A percentile compares a stretch with the other conserved stretches of the same genome.
Evolutionary conservation across 2,797 vertebrate species (phyloP).

Genomic region (Myotis planiceps): DNA sequence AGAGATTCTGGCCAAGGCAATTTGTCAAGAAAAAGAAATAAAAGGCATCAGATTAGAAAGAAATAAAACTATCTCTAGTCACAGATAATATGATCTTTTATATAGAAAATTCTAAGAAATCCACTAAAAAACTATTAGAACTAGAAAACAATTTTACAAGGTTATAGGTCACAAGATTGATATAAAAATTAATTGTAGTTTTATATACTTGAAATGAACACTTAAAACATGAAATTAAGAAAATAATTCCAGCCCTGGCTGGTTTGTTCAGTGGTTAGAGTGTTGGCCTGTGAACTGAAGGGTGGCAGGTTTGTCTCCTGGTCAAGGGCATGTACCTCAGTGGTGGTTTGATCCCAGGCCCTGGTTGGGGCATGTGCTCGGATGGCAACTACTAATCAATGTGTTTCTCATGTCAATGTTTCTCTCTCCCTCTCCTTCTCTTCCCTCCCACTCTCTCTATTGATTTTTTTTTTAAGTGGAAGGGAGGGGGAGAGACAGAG

Average conservation of each 20-base stretch:
- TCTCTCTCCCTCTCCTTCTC: too few relatives aligned
- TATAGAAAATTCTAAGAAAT: background rate
- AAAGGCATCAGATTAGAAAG: background rate
- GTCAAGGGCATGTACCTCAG: too few relatives aligned
- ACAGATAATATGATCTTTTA: background rate
- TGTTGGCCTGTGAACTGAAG: too few relatives aligned
- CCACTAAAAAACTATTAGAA: conserved; percentile 12
- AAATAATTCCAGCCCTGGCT: background rate
- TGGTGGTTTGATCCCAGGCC: too few relatives aligned
- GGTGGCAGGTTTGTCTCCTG: too few relatives aligned
- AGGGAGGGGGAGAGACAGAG: too few relatives aligned
- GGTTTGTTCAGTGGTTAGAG: too few relatives aligned
- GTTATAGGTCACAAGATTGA: background rate
- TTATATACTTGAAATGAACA: background rate
- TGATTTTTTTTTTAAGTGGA: too few relatives aligned
- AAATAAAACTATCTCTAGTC: background rate
- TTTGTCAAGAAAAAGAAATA: background rate
- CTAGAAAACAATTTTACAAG: background rate
- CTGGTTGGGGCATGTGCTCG: too few relatives aligned
- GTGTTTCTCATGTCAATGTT: too few relatives aligned
- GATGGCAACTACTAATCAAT: too few relatives aligned
- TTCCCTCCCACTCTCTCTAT: too few relatives aligned
- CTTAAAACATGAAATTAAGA: background rate
- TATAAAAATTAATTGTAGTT: background rate
- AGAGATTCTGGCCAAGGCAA: background rate